phyloP scores from a whole-genome alignment of 2,113 vertebrate species.

The Setophaga coronata region DNA sequence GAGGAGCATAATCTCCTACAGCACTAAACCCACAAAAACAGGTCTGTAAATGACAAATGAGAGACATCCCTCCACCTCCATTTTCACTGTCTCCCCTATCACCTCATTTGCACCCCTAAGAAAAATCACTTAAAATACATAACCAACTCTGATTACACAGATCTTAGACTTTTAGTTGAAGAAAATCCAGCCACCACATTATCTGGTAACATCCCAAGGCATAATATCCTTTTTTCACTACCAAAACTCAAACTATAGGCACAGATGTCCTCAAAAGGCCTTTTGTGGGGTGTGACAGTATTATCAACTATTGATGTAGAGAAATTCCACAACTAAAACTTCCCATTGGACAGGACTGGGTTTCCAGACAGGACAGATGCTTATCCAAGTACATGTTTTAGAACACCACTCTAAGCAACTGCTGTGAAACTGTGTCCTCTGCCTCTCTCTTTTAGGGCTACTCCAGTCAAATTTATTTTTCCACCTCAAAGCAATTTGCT shows the following conservation, averaged over 20 bases:
- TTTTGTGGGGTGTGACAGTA: background rate
- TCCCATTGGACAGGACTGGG: background rate
- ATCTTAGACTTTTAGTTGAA: background rate
- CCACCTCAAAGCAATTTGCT: background rate
- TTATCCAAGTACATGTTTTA: background rate
- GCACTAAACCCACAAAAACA: background rate
- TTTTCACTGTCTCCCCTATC: background rate
- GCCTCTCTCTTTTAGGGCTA: background rate
- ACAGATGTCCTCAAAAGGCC: background rate
- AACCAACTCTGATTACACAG: background rate
- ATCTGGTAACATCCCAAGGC: background rate
- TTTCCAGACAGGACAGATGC: background rate
- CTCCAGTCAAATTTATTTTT: background rate
- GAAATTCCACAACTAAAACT: background rate
- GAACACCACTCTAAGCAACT: background rate
- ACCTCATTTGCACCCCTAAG: background rate
- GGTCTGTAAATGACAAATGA: background rate
- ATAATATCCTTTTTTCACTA: background rate
- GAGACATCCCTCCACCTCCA: background rate
- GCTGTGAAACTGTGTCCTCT: background rate
- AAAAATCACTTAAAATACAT: background rate
- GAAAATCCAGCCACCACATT: background rate
- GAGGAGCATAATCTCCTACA: background rate
- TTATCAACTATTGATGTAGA: background rate
- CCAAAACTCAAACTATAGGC: background rate